Evolutionary conservation across 2,797 vertebrate species (phyloP).

Genomic region (Platyrinchus mystaceus): DNA sequence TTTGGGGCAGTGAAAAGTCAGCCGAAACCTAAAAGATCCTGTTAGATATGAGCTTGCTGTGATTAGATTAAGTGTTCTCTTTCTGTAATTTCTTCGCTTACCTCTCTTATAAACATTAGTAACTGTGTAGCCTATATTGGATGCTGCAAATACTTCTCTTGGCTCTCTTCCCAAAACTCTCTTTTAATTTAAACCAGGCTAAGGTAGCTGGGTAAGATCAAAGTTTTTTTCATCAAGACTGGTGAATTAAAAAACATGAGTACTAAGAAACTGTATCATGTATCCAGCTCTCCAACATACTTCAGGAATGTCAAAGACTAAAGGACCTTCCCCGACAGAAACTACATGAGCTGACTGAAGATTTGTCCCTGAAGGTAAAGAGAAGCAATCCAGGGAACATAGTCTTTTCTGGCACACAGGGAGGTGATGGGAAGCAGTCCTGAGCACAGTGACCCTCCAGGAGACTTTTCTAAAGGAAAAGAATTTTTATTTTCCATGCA

Average conservation of each 20-base stretch:
- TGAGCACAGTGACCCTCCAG: background rate
- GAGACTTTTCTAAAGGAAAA: background rate
- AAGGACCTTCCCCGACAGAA: background rate
- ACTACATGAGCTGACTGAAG: background rate
- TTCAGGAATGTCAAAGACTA: background rate
- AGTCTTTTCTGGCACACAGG: background rate
- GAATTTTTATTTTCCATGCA: background rate
- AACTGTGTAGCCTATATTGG: slow-evolving; percentile 1
- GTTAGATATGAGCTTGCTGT: background rate
- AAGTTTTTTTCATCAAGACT: background rate
- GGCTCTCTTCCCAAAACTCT: background rate
- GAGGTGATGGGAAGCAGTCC: background rate
- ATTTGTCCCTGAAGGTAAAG: background rate
- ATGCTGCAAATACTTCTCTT: slow-evolving; percentile 20
- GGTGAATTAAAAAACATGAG: background rate
- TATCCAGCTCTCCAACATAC: background rate
- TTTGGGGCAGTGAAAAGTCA: background rate
- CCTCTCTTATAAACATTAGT: slow-evolving; percentile 44
- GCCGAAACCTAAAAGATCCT: background rate
- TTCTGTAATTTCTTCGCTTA: background rate
- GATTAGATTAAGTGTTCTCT: slow-evolving; percentile 57
- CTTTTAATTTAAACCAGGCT: slow-evolving; percentile 41
- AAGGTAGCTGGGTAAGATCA: slow-evolving; percentile 4
- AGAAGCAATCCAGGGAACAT: background rate
- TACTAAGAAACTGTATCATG: background rate